These are phyloP conservation scores for Pinna nobilis DNA, from an alignment of 1,140 invertebrate genomes.

Conservation along the genomic window DNA sequence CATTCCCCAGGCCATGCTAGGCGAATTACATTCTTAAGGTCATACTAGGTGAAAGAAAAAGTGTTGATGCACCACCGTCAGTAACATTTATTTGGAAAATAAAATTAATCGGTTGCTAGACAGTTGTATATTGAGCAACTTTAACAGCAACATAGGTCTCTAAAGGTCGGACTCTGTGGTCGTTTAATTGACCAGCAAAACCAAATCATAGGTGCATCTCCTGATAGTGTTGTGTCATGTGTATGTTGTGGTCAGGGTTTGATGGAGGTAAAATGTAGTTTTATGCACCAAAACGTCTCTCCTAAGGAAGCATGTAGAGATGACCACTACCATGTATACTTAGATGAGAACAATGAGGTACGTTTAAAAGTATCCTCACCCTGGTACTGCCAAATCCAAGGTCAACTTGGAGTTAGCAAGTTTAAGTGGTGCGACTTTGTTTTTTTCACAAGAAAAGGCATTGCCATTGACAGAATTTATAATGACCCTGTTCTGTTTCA, in stretches of 20 bases:
- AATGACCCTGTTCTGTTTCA: too few relatives aligned
- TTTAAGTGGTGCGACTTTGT: conserved; percentile 32
- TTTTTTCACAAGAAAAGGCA: conserved; percentile 24
- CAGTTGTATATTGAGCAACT: conserved; percentile 3
- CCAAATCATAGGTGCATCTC: conserved; percentile 16
- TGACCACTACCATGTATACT: conserved; percentile 16
- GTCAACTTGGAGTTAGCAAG: conserved; percentile 24
- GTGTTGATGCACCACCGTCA: not conserved
- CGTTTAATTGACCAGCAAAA: not conserved
- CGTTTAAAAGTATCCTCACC: not conserved
- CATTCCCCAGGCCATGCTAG: not conserved
- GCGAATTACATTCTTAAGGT: conserved; percentile 30
- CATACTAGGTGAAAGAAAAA: not conserved
- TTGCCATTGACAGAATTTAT: conserved; percentile 24
- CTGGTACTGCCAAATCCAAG: conserved; percentile 38
- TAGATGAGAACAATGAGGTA: conserved; percentile 13
- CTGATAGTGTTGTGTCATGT: conserved; percentile 7
- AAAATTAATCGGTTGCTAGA: conserved; percentile 12
- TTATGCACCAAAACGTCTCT: conserved; percentile 6
- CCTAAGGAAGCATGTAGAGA: conserved; percentile 8
- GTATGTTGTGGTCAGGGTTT: conserved; percentile 23
- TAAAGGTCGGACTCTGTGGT: not conserved
- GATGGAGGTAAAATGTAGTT: conserved; percentile 18
- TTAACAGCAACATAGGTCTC: not conserved
- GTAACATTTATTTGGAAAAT: conserved; percentile 22